Evolutionary conservation across 2,888 invertebrate genomes (phyloP), one percentile per base, ranked within the genome.

Genomic region (Pogonocherus hispidulus): DNA sequence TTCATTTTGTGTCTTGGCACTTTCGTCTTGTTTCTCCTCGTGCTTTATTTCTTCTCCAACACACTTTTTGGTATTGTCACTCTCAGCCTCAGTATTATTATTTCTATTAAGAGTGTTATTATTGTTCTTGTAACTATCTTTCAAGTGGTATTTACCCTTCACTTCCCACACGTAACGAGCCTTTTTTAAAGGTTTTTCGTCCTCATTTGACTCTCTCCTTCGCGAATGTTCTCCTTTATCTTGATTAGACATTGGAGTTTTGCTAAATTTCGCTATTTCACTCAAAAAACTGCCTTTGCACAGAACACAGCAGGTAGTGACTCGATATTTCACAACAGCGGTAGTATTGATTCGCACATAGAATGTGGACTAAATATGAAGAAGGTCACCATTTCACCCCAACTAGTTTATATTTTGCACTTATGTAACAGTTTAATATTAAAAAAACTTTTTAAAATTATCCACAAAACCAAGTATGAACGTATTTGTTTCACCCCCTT

Each of bases 111-210:
- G 60, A 47, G 46, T 67, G 37, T 63, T 71, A 44, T 63, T 71
- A 16, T 63, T 59, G 32, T 69, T 72, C 64, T 75, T 70, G 9
- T 70, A 67, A 69, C 86, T 86, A 72, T 87, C 87, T 84, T 87
- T 90, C 73, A 90, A 83, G 81, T 90, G 89, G 81, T 89, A 88
- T 87, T 89, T 86, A 57, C 91, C 91, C 85, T 91, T 91, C 68
- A 91, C 88, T 87, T 91, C 90, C 91, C 91, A 91, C 63, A 90
- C 87, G 84, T 89, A 91, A 78, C 89, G 87, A 67, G 91, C 91
- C 84, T 91, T 91, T 83, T 91, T 91, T 76, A 90, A 86, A 80
- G 90, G 90, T 84, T 89, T 88, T 78, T 89, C 88, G 66, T 86
- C 85, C 74, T 87, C 87, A 80, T 83, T 81, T 73, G 82, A 86